Evolutionary conservation across 2,888 invertebrate species (phyloP), one percentile per base, ranked within the genome.

Genomic region (Caenorhabditis sp.): DNA sequence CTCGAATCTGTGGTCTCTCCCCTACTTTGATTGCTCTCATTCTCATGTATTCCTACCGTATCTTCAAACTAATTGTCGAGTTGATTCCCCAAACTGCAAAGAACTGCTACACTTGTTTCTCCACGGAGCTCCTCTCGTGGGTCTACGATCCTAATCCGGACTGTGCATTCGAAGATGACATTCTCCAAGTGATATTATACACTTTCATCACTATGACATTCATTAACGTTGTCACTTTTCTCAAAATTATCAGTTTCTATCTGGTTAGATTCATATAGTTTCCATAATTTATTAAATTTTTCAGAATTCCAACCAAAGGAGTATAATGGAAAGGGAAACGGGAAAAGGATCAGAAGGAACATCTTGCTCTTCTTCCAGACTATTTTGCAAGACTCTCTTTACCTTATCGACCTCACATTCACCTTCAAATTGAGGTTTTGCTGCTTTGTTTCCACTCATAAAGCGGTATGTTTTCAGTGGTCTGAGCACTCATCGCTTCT

Each of bases 291-390:
- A n/a, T n/a, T n/a, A n/a, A n/a, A n/a, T n/a, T n/a, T n/a, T n/a
- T n/a, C n/a, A n/a, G n/a, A n/a, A n/a, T n/a, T n/a, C n/a, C 22
- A 63, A 43, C 24, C 32, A 32, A 26, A 22, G n/a, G n/a, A n/a
- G n/a, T n/a, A n/a, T 30, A n/a, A 70, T 59, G 26, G 53, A 53
- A 0, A 35, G 26, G 20, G 61, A 61, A n/a, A 27, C 35, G 13
- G 20, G 32, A 70, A 17, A 41, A 32, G 35, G 20, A 72, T 62
- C 35, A 48, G 41, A 13, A 43, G 52, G 15, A 63, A 65, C 43
- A 53, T 24, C 0, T 0, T 52, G 26, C 13, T 58, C n/a, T 72
- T 72, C 41, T 68, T 68, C 22, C 68, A 68, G 58, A 68, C 68
- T 35, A 27, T 68, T 8, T 39, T 68, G 11, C 68, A 68, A 50